Percentiles rank a stretch among this genome's conserved stretches.
phyloP scores from a whole-genome alignment of 2,113 vertebrate species.

The Limanda limanda region DNA sequence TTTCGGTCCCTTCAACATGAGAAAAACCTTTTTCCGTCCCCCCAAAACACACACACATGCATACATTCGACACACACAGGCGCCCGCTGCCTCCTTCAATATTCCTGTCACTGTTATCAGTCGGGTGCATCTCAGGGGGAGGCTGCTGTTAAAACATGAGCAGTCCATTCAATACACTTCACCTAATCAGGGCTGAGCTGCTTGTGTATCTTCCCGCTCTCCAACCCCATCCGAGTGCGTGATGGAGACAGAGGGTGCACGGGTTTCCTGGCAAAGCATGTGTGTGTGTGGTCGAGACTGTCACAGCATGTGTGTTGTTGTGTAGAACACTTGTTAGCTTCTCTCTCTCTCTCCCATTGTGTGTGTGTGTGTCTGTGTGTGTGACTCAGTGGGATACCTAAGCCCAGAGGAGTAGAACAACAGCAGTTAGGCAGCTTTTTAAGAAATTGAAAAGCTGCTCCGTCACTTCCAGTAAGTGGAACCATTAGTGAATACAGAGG shows the following conservation, averaged over 20 bases:
- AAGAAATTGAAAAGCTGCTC: conserved; percentile 52
- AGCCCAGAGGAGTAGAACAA: conserved; percentile 31
- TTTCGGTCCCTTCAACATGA: background rate
- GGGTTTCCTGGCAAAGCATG: conserved; percentile 18
- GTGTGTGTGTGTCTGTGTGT: conserved; percentile 2
- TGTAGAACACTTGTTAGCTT: background rate
- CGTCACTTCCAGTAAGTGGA: conserved; percentile 55
- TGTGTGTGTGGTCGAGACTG: background rate
- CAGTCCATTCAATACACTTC: conserved; percentile 45
- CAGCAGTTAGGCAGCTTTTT: conserved; percentile 51
- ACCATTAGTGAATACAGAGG: conserved; percentile 43
- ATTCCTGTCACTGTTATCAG: conserved; percentile 53
- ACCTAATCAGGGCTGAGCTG: conserved; percentile 54
- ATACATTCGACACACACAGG: background rate
- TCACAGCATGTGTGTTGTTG: background rate
- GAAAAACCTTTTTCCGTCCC: background rate
- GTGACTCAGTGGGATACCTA: conserved; percentile 19
- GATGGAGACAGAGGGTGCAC: conserved; percentile 25
- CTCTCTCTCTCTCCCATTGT: background rate
- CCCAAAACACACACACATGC: background rate
- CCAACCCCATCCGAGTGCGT: conserved; percentile 26
- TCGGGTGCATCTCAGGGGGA: conserved; percentile 26
- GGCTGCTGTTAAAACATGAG: conserved; percentile 56
- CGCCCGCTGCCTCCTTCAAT: conserved; percentile 8
- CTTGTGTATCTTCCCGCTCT: conserved; percentile 44